Evolutionary conservation across 2,797 vertebrate genomes (phyloP).

Genomic region (Danio tinwini): DNA sequence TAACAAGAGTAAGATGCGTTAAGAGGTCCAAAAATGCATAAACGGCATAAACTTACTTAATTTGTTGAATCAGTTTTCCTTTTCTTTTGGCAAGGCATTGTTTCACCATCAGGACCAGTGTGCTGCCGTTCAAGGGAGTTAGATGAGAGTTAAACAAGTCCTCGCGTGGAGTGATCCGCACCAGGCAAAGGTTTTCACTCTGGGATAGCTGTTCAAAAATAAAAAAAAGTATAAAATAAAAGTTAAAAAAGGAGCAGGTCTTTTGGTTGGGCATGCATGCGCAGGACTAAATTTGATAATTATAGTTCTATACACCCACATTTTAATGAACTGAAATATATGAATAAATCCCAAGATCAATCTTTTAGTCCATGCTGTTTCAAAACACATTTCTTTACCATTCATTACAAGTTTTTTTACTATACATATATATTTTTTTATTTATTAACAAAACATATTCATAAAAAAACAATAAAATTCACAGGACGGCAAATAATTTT

Average conservation of each 20-base stretch:
- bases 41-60: conserved; percentile 85
- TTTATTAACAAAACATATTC: too few relatives aligned
- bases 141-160: conserved; percentile 85
- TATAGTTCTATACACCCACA: not conserved
- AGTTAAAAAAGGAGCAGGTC: not conserved
- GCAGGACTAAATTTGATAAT: not conserved
- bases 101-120: conserved; percentile 88
- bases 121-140: conserved; percentile 78
- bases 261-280: too few relatives aligned
- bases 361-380: too few relatives aligned
- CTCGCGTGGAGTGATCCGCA: conserved; percentile 84
- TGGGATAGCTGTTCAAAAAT: conserved; percentile 1
- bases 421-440: too few relatives aligned
- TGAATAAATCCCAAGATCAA: too few relatives aligned
- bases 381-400: too few relatives aligned
- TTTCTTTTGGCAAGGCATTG: conserved; percentile 88
- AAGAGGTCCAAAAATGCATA: not conserved
- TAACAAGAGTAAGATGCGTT: too few relatives aligned
- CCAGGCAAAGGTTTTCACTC: conserved; percentile 86
- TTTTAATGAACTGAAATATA: too few relatives aligned
- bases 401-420: too few relatives aligned
- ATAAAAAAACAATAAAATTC: too few relatives aligned
- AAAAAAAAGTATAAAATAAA: not conserved
- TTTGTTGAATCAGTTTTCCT: conserved; percentile 78
- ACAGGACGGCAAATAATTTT: too few relatives aligned